Percentiles rank a stretch among this genome's conserved stretches.
phyloP scores from a whole-genome alignment of 23 tunicate species.

The Botrylloides violaceus region DNA sequence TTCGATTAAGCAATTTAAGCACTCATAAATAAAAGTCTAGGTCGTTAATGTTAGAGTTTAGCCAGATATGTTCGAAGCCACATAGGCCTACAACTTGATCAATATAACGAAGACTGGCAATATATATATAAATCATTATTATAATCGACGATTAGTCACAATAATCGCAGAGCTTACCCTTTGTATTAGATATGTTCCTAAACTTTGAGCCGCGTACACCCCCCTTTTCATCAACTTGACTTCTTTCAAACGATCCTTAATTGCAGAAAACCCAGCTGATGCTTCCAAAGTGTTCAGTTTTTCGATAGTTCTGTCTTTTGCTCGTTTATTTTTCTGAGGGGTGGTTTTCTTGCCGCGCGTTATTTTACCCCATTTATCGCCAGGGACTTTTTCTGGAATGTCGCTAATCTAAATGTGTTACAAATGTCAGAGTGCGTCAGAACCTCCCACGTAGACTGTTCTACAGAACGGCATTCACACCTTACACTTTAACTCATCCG shows the following conservation, averaged over 20 bases:
- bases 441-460: not conserved
- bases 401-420: not conserved
- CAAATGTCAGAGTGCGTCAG: not conserved
- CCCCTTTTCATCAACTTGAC: slow-evolving; percentile 41
- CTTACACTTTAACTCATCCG: slow-evolving; percentile 35
- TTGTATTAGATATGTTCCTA: slow-evolving; percentile 31
- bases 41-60: no score
- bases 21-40: no score
- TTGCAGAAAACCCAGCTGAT: slow-evolving; percentile 49
- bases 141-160: no score
- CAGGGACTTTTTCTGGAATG: not conserved
- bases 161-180: no score
- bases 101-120: no score
- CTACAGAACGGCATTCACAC: slow-evolving; percentile 10
- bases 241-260: slow-evolving; percentile 43
- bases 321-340: slow-evolving; percentile 9
- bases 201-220: slow-evolving; percentile 40
- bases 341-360: slow-evolving; percentile 12
- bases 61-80: no score
- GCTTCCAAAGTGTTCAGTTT: slow-evolving; percentile 20
- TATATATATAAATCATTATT: no score
- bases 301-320: not conserved
- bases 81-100: no score
- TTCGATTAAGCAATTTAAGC: no score
- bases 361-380: slow-evolving; percentile 11